Percentiles rank a stretch among this genome's conserved stretches.
Evolutionary conservation across 1,140 invertebrate genomes (phyloP).

Genomic region (Anoplophora glabripennis): DNA sequence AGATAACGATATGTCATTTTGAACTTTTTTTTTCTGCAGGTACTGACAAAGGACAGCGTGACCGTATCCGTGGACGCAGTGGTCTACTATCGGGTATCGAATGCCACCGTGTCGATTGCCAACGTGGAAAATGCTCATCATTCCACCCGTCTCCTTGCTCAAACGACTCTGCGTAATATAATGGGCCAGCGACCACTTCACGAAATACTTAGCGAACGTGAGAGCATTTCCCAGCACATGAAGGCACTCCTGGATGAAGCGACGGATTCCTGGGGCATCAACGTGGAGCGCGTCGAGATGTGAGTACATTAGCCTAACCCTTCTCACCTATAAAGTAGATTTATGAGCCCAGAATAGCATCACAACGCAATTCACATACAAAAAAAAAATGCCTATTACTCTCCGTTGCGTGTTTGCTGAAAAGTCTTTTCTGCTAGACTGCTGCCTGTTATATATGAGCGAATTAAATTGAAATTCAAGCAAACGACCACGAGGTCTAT

Average conservation of each 20-base stretch:
- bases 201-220: constrained; percentile 93
- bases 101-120: constrained; percentile 93
- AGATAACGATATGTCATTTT: no score
- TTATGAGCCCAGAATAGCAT: no score
- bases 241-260: constrained; percentile 84
- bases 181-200: constrained; percentile 93
- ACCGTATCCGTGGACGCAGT: constrained; percentile 94
- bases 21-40: constrained; percentile 54
- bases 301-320: constrained; percentile 54
- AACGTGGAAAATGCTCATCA: constrained; percentile 97
- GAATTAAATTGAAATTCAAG: no score
- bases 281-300: constrained; percentile 95
- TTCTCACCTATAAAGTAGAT: background rate
- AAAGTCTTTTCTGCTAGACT: no score
- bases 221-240: constrained; percentile 87
- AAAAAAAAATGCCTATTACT: no score
- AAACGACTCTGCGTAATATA: constrained; percentile 89
- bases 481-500: no score
- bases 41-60: constrained; percentile 90
- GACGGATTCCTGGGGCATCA: constrained; percentile 95
- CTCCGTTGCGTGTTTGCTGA: no score
- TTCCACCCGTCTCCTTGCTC: constrained; percentile 82
- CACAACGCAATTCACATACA: no score
- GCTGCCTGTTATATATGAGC: no score
- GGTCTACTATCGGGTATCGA: constrained; percentile 91